Evolutionary conservation across 2,113 vertebrate species (phyloP), one percentile per base, ranked within the genome.

Genomic region (Stegastes partitus): DNA sequence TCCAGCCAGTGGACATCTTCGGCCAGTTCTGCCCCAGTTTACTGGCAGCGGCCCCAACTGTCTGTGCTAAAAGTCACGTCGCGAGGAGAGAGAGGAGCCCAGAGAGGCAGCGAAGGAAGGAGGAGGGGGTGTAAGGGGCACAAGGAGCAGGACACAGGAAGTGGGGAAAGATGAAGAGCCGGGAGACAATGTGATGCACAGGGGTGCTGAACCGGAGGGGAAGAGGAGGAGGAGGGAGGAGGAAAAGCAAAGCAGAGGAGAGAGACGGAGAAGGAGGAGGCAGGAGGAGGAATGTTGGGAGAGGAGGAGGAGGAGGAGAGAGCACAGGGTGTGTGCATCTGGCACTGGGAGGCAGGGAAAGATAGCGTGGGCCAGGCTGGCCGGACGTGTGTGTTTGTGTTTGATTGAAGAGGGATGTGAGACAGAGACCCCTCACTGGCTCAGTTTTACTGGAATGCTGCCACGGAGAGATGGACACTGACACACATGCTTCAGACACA

Each of bases 341-440:
- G 93, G 94, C 94, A 95, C 90, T 87, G 67, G 85, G 89, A 92
- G 92, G 92, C 87, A 92, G 92, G 91, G 91, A 81, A 89, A 92
- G 94, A 95, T 93, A 94, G 90, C 89, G 91, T 84, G 92, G 94
- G 93, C 93, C 93, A 93, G 91, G 87, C 92, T 93, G 94, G 92
- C 95, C 94, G 94, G 95, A 95, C 94, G 92, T 95, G 93, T 95
- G 90, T 95, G 93, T 95, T 95, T 95, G 94, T 95, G 93, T 95
- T 95, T 94, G 91, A 94, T 92, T 94, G 93, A 95, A 94, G 94
- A 95, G 94, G 94, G 94, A 95, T 94, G 94, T 94, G 93, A 93
- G 93, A 94, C 93, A 90, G 87, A 95, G 93, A 94, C 93, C 93
- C 91, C 93, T 94, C 78, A 86, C 90, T 94, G 93, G 90, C 91